Conservation (phyloP, 2,888 invertebrate genomes). For the Oithona nana region DNA sequence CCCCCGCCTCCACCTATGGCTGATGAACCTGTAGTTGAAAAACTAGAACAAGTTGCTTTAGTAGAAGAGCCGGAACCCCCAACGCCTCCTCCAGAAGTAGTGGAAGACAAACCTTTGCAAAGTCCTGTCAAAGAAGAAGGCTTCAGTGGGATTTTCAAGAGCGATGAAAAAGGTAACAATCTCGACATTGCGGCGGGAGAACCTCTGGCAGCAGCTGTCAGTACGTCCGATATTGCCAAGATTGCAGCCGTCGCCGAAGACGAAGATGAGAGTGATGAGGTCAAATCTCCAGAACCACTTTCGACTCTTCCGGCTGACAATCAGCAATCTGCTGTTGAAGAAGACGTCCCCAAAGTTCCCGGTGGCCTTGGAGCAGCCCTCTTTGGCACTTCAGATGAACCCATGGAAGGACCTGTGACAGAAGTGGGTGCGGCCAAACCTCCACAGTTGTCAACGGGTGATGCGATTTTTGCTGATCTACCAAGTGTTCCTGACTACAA, state of each 20-base stretch:
- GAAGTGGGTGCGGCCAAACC: not conserved
- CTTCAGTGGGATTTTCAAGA: not conserved
- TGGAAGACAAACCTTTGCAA: not conserved
- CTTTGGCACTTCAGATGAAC: not conserved
- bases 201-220: not conserved
- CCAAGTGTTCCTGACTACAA: slow-evolving; percentile 6
- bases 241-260: not conserved
- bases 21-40: not conserved
- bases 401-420: not conserved
- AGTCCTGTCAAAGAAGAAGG: not conserved
- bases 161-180: not conserved
- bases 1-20: not conserved
- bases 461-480: slow-evolving; percentile 16
- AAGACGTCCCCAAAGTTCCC: not conserved
- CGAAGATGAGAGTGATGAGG: not conserved
- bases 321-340: not conserved
- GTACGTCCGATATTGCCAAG: not conserved
- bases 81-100: not conserved
- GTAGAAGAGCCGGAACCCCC: not conserved
- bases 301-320: not conserved
- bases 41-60: not conserved
- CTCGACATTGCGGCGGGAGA: not conserved
- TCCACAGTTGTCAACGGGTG: slow-evolving; percentile 13
- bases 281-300: not conserved
- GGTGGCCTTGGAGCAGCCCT: not conserved